Conservation (phyloP, 2,797 vertebrate species). For the Malacoctenus gilli region DNA sequence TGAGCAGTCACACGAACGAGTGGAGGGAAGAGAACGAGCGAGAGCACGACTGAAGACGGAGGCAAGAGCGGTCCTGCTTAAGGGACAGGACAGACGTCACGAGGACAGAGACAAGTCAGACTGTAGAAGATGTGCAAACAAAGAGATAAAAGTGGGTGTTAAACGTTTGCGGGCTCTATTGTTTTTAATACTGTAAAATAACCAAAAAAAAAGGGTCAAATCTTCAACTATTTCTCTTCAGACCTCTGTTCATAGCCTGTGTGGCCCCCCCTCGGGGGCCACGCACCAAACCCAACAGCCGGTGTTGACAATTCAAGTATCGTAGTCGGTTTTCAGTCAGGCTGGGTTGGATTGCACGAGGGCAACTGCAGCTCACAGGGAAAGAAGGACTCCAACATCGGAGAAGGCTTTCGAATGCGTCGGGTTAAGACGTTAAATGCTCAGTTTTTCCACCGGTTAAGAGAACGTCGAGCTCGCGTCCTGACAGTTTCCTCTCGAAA, state of each 20-base stretch:
- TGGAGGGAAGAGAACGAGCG: conserved; percentile 16
- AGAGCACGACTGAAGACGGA: conserved; percentile 15
- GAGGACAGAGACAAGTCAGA: conserved; percentile 29
- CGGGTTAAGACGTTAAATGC: conserved; percentile 23
- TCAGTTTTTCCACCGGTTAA: conserved; percentile 24
- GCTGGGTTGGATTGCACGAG: conserved; percentile 31
- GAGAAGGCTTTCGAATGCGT: conserved; percentile 17
- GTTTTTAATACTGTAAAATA: conserved; percentile 74
- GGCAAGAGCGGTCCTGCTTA: conserved; percentile 23
- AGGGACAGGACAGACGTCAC: conserved; percentile 39
- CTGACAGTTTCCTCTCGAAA: too few species aligned
- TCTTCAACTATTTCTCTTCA: conserved; percentile 31
- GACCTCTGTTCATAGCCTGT: conserved; percentile 77
- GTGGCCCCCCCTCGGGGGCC: conserved; percentile 41
- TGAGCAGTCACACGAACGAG: conserved; percentile 9
- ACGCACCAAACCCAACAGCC: conserved; percentile 22
- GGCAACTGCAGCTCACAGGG: conserved; percentile 69
- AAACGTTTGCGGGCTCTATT: conserved; percentile 15
- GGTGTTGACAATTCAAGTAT: conserved; percentile 68
- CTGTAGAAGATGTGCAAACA: conserved; percentile 21
- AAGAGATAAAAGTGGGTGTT: conserved; percentile 5
- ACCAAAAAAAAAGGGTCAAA: conserved; percentile 21
- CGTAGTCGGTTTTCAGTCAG: conserved; percentile 46
- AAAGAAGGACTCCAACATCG: conserved; percentile 40
- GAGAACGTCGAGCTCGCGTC: conserved; percentile 9